Base-by-base conservation (phyloP, 2,797 vertebrate species). In the Holocentrus rufus region DNA sequence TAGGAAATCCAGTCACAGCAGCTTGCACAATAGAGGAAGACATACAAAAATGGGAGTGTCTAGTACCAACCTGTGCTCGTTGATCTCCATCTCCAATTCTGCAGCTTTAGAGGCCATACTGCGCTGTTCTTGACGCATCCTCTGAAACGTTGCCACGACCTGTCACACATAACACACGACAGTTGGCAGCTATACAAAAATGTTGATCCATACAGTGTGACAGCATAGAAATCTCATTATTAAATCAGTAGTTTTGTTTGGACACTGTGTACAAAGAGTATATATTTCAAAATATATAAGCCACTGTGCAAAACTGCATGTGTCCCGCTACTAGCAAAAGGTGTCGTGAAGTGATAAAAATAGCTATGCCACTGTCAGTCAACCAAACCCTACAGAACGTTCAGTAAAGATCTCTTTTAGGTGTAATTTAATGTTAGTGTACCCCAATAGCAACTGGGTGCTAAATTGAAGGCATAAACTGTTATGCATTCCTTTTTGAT, bases 71-170 rank as follows among this genome's bases (percentile, higher is more conserved):
- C 94, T 96, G 93, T 98, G 97, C 80, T 98, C 97, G 6, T 96
- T 98, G 78, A 96, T 89, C 34, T 98, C 96, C 96, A 98, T 96
- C 89, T 98, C 97, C 80, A 98, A 78, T 80, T 98, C 96, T 0
- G 96, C 95, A 0, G 94, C 92, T 83, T 98, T 98, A 5, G 97
- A 96, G 0, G 96, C 97, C 89, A 98, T 88, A 2, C 92, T 92
- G 34, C 96, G 94, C 89, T 98, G 97, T 30, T 98, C 96, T 87
- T 98, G 96, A 15, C 97, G 94, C 90, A 98, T 95, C 70, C 94
- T 95, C 90, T 98, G 97, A 84, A 98, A 98, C 2, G 94, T 95
- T 7, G 95, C 91, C 83, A 98, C 96, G 23, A 98, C 96, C 96
- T 98, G 87, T 20, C 58, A 44, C 23, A 76, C 0, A 73, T 25